These are phyloP conservation scores for Hesperophylax magnus DNA, from an alignment of 1,140 invertebrate species.

Conservation along the genomic window DNA sequence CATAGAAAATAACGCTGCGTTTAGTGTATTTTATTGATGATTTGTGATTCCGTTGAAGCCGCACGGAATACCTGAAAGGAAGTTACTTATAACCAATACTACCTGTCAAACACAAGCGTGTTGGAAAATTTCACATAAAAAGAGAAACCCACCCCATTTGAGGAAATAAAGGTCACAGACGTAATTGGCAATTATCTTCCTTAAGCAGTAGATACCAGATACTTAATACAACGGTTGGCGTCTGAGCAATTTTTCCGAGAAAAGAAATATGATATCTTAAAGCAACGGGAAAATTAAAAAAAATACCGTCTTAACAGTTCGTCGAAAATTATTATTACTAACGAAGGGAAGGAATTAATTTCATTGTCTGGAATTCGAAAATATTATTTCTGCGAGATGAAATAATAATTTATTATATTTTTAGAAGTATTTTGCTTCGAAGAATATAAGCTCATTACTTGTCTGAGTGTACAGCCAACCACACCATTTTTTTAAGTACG, in stretches of 20 bases:
- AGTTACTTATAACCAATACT: slow-evolving; percentile 16
- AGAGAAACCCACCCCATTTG: neutral
- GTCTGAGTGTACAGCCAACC: too few species aligned
- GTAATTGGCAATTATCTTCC: slow-evolving; percentile 42
- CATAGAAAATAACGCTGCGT: too few species aligned
- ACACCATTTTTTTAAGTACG: too few species aligned
- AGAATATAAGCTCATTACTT: too few species aligned
- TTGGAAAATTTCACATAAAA: slow-evolving; percentile 32
- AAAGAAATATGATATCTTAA: slow-evolving; percentile 17
- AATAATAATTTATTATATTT: too few species aligned
- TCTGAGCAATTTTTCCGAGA: neutral
- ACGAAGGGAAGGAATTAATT: too few species aligned
- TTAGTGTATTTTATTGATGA: neutral
- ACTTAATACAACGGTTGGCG: slow-evolving; percentile 17
- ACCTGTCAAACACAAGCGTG: slow-evolving; percentile 35
- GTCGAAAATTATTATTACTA: neutral
- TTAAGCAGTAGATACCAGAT: neutral
- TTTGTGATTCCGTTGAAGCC: neutral
- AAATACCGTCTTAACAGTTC: neutral
- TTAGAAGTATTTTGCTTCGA: neutral
- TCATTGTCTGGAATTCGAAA: too few species aligned
- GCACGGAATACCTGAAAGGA: neutral
- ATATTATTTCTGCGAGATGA: too few species aligned
- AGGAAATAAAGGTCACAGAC: neutral
- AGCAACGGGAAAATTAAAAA: slow-evolving; percentile 8